Conservation (phyloP, 2,113 vertebrate species). For the Illadopsis cleaveri region DNA sequence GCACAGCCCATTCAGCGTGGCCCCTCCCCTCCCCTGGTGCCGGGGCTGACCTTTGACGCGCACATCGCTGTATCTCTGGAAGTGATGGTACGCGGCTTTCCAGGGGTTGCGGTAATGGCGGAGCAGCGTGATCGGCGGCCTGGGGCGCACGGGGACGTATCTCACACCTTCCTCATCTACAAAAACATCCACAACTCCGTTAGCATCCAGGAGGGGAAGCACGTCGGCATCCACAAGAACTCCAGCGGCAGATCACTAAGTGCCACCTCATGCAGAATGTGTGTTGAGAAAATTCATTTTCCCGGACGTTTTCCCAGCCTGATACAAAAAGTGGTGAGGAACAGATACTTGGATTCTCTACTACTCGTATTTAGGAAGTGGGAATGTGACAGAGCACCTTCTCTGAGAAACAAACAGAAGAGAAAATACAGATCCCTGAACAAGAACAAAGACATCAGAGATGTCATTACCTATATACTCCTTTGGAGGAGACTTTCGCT, state of each 20-base stretch:
- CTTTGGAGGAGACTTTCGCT: slow-evolving; percentile 93
- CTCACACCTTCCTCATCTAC: slow-evolving; percentile 97
- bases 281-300: neutral
- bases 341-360: neutral
- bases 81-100: slow-evolving; percentile 99
- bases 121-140: slow-evolving; percentile 92
- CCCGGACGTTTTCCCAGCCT: neutral
- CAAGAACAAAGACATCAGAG: neutral
- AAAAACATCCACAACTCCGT: neutral
- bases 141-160: slow-evolving; percentile 89
- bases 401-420: neutral
- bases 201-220: fast-evolving
- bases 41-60: slow-evolving; percentile 91
- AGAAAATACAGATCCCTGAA: neutral
- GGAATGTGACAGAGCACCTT: neutral
- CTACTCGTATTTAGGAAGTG: neutral
- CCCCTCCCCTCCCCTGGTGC: no score
- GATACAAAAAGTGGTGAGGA: neutral
- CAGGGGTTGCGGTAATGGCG: slow-evolving; percentile 97
- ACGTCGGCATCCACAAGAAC: neutral
- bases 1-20: fast-evolving
- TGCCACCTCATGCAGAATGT: neutral
- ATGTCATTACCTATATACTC: slow-evolving; percentile 89
- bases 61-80: slow-evolving; percentile 96
- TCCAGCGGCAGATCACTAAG: neutral